phyloP scores from a whole-genome alignment of 2,113 vertebrate species.

The Gavialis gangeticus region DNA sequence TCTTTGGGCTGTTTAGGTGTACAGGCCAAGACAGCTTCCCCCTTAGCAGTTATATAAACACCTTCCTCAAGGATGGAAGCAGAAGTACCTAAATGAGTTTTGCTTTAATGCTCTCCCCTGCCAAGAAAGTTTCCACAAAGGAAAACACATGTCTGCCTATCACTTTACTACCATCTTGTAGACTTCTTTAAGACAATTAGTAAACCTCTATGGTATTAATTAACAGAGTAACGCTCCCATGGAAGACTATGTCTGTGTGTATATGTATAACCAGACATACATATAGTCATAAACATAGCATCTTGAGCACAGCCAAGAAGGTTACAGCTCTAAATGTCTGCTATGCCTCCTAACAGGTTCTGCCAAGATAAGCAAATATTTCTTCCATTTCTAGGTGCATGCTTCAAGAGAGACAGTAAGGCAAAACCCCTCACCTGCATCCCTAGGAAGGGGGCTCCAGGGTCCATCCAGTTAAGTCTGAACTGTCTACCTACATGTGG shows the following conservation, averaged over 20 bases:
- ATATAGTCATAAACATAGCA: neutral
- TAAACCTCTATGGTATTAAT: neutral
- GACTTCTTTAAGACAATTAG: neutral
- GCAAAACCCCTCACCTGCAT: too few relatives aligned
- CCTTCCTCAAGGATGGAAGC: neutral
- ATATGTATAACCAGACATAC: neutral
- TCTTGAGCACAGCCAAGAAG: neutral
- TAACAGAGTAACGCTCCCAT: neutral
- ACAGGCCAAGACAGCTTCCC: too few relatives aligned
- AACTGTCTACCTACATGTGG: too few relatives aligned
- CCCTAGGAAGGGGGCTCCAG: too few relatives aligned
- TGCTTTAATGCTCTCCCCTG: too few relatives aligned
- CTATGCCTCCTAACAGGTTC: neutral
- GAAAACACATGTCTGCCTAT: neutral
- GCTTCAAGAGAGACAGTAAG: too few relatives aligned
- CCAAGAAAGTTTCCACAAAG: neutral
- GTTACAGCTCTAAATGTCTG: neutral
- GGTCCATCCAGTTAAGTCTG: too few relatives aligned
- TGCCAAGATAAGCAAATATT: neutral
- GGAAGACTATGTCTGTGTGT: neutral
- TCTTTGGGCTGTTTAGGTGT: too few relatives aligned
- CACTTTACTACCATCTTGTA: neutral
- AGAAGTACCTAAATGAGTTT: neutral
- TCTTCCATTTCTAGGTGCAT: too few relatives aligned
- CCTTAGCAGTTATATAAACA: neutral